Evolutionary conservation across 1,140 invertebrate genomes (phyloP).

Genomic region (Hylyphantes graminicola): DNA sequence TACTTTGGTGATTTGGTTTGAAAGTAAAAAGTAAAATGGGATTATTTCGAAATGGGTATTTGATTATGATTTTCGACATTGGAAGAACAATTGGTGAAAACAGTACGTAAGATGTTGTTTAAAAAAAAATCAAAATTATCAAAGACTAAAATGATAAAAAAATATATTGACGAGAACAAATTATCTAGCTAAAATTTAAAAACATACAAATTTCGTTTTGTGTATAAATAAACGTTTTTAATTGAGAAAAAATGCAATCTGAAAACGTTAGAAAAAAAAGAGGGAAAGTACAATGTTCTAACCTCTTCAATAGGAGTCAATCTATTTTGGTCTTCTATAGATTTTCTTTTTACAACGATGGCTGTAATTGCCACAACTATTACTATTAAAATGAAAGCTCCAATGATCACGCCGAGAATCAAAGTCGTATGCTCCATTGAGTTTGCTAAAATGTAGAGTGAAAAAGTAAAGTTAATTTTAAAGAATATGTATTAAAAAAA

Average conservation of each 20-base stretch:
- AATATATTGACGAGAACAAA: too few species aligned
- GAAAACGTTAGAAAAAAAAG: not conserved
- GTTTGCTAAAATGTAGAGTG: slow-evolving; percentile 1
- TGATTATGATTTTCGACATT: too few species aligned
- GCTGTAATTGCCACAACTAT: slow-evolving; percentile 44
- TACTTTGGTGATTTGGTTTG: too few species aligned
- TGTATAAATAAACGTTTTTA: too few species aligned
- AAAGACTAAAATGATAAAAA: too few species aligned
- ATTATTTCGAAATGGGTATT: too few species aligned
- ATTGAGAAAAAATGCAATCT: not conserved
- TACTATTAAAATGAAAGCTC: slow-evolving; percentile 48
- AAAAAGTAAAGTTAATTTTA: not conserved
- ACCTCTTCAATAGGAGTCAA: slow-evolving; percentile 55
- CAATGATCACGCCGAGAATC: slow-evolving; percentile 51
- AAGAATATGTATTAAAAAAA: not conserved
- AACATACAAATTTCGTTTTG: too few species aligned
- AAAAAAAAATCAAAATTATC: too few species aligned
- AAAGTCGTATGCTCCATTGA: slow-evolving; percentile 44
- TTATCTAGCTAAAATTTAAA: too few species aligned
- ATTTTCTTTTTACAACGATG: slow-evolving; percentile 45
- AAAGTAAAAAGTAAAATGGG: too few species aligned
- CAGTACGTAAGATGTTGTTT: too few species aligned
- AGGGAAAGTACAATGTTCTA: not conserved
- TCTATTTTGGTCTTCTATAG: not conserved
- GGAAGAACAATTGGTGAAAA: too few species aligned